Percentiles rank a stretch among this genome's conserved stretches.
These are phyloP conservation scores for Patiria miniata DNA, from an alignment of 35 echinoderm and acorn worm species.

Conservation along the genomic window DNA sequence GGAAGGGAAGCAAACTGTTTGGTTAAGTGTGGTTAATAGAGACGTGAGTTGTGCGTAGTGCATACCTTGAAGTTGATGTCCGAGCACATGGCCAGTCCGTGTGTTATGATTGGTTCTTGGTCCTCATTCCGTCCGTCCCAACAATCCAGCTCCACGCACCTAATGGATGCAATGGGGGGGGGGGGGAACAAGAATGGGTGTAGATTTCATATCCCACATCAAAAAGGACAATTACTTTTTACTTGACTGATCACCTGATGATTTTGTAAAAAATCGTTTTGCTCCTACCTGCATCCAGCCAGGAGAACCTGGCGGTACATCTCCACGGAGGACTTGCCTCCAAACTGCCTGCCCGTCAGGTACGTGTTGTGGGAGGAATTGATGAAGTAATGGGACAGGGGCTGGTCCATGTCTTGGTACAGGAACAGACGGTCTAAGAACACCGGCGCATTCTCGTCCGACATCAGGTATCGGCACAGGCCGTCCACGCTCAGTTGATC, in stretches of 20 bases:
- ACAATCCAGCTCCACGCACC: constrained; percentile 95
- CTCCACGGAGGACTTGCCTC: constrained; percentile 97
- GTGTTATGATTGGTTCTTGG: constrained; percentile 98
- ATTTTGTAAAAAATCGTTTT: too few relatives aligned
- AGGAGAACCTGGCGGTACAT: constrained; percentile 98
- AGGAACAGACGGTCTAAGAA: constrained; percentile 87
- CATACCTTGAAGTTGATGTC: constrained; percentile 91
- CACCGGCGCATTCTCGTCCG: constrained; percentile 97
- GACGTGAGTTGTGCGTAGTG: neutral
- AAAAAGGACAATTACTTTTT: too few relatives aligned
- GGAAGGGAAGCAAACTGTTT: too few relatives aligned
- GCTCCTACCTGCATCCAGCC: constrained; percentile 84
- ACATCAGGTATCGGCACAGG: constrained; percentile 75
- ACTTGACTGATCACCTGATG: too few relatives aligned
- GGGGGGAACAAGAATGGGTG: too few relatives aligned
- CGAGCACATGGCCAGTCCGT: constrained; percentile 96
- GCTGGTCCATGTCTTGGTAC: constrained; percentile 99
- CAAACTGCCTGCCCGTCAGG: constrained; percentile 97
- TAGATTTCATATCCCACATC: too few relatives aligned
- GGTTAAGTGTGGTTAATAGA: neutral
- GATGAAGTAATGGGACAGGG: constrained; percentile 96
- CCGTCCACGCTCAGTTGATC: constrained; percentile 56
- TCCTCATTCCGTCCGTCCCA: constrained; percentile 95
- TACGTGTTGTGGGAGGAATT: constrained; percentile 97
- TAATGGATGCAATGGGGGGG: too few relatives aligned